A percentile compares a stretch with the other conserved stretches of the same genome.
Evolutionary conservation across 2,113 vertebrate species (phyloP).

Genomic region (Murina feae): DNA sequence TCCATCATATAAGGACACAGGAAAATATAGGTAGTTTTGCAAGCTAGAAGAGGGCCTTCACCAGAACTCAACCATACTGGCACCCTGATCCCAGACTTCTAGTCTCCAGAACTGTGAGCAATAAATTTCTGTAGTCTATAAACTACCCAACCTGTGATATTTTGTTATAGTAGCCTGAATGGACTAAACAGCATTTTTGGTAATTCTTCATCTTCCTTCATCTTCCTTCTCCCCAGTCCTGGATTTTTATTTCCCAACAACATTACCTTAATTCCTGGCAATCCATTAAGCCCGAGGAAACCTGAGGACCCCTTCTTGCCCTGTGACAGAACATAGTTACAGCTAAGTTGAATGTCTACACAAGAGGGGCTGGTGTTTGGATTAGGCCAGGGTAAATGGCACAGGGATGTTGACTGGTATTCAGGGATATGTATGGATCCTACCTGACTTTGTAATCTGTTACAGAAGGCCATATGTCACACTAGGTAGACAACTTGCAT

Average conservation of each 20-base stretch:
- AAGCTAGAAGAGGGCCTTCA: not conserved
- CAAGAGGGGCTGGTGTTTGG: not conserved
- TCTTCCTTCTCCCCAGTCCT: not conserved
- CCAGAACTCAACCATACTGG: not conserved
- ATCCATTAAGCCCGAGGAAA: constrained; percentile 80
- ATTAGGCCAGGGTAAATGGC: not conserved
- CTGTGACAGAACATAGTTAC: constrained; percentile 58
- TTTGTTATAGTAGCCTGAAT: not conserved
- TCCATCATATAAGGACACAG: not conserved
- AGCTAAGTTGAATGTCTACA: not conserved
- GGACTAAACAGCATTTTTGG: not conserved
- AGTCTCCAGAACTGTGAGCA: not conserved
- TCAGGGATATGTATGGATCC: not conserved
- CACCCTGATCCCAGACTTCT: not conserved
- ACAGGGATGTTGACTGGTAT: not conserved
- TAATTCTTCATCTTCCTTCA: not conserved
- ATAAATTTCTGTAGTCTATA: not conserved
- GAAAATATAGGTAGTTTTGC: not conserved
- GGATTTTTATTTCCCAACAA: constrained; percentile 20
- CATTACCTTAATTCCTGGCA: constrained; percentile 87
- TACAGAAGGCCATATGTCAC: not conserved
- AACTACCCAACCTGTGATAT: not conserved
- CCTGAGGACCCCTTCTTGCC: constrained; percentile 84
- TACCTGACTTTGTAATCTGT: not conserved
- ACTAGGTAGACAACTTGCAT: not conserved